Evolutionary conservation across 1,140 invertebrate species (phyloP), one percentile per base, ranked within the genome.

Genomic region (Acromyrmex echinatior): DNA sequence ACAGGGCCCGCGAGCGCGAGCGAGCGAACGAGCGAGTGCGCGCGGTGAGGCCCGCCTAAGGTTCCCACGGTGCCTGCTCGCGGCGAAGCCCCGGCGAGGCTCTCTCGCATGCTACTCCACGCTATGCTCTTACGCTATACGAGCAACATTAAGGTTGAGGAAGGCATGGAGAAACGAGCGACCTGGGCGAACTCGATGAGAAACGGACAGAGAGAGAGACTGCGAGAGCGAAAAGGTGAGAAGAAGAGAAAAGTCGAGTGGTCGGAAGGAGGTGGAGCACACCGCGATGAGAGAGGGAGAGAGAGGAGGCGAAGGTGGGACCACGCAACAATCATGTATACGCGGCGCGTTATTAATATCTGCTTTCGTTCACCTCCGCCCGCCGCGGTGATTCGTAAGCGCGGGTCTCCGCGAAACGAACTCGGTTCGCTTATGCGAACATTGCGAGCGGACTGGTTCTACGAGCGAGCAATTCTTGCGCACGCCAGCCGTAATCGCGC

Each of bases 1-100:
- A 92, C 92, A 91, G 92, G 92, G 92, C 91, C 87, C 88, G 87
- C 39, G 68, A 71, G 80, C 51, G 65, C 71, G 79, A 87, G 74
- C 77, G 73, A 76, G 63, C 88, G 88, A 88, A 18, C 70, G 79
- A 66, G 88, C 56, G 77, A 39, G 77, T 10, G 51, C 77, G 73
- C 84, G 78, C 82, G 88, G 85, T 70, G 93, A 82, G 94, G 94
- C 92, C 94, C 93, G 94, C 94, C 94, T 94, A 94, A 94, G 91
- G 93, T 95, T 95, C 94, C 94, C 94, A 95, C 94, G 94, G 94
- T 95, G 93, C 93, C 94, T 93, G 94, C 93, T 94, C 92, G 94
- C 93, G 94, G 94, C 94, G 92, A 94, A 92, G 92, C 90, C 93
- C 90, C 84, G 88, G 21, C 66, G 66, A 70, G 66, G 91, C 92